Percentiles rank a stretch among this genome's conserved stretches.
Evolutionary conservation across 2,888 invertebrate species (phyloP).

Genomic region (Leptopilina myrica): DNA sequence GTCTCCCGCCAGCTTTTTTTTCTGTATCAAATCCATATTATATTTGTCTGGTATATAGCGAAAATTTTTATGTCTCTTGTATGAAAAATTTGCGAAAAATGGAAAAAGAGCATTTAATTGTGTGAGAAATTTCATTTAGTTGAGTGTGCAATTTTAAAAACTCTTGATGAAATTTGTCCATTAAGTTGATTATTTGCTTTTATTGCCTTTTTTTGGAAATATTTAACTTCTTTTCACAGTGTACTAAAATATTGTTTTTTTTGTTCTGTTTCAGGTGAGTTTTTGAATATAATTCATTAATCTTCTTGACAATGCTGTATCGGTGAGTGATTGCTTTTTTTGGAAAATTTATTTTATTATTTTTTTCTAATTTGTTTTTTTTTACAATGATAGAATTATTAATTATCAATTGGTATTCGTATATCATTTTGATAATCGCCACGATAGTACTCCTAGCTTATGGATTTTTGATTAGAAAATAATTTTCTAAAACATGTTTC

Average conservation of each 20-base stretch:
- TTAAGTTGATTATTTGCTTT: neutral
- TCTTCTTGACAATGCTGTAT: neutral
- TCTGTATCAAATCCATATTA: neutral
- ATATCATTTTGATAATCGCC: too few species aligned
- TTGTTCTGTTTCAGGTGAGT: constrained; percentile 35
- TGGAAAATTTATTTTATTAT: neutral
- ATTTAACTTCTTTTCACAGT: neutral
- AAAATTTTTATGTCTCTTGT: neutral
- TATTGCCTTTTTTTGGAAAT: neutral
- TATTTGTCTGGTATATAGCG: too few species aligned
- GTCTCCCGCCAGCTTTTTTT: neutral
- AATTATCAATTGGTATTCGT: too few species aligned
- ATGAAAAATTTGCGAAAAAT: neutral
- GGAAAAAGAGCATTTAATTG: neutral
- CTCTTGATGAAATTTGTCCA: neutral
- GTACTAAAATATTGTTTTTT: constrained; percentile 8
- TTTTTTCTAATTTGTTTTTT: too few species aligned
- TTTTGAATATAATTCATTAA: neutral
- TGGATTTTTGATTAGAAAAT: too few species aligned
- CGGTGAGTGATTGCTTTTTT: neutral
- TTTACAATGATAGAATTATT: too few species aligned
- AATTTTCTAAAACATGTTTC: too few species aligned
- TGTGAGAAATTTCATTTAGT: neutral
- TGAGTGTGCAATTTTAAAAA: neutral
- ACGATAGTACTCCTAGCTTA: too few species aligned